Conservation (phyloP, 2,888 invertebrate genomes). For the Sussaba pulchella region DNA sequence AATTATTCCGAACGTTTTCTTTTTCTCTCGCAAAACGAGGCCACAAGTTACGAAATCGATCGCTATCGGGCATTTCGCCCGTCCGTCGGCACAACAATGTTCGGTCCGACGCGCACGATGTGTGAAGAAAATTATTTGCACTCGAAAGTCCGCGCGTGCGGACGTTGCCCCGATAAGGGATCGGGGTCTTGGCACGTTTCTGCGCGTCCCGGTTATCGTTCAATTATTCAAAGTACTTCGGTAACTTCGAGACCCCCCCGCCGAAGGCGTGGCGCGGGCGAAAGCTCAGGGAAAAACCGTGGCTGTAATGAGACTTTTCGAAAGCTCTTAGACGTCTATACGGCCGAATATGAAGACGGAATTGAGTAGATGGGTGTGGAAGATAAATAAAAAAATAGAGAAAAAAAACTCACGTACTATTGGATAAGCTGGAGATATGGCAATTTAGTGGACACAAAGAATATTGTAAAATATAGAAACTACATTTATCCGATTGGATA, state of each 20-base stretch:
- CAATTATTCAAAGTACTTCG: constrained; percentile 68
- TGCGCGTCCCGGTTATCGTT: constrained; percentile 53
- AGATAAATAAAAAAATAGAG: constrained; percentile 9
- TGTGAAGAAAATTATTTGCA: constrained; percentile 53
- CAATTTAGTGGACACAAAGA: no score
- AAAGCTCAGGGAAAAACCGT: constrained; percentile 28
- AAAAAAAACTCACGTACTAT: neutral
- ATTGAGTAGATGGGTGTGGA: neutral
- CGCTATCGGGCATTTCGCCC: no score
- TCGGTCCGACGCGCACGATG: constrained; percentile 6
- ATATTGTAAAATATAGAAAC: no score
- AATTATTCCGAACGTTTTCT: neutral
- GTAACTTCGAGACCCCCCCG: constrained; percentile 9
- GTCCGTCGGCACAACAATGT: constrained; percentile 12
- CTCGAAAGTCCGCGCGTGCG: constrained; percentile 25
- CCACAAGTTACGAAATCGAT: no score
- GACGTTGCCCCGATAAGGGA: constrained; percentile 38
- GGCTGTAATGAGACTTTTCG: constrained; percentile 22
- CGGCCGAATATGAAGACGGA: neutral
- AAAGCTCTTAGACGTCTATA: constrained; percentile 2
- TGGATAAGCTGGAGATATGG: neutral
- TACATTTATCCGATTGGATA: no score
- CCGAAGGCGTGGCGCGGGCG: constrained; percentile 7
- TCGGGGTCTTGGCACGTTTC: constrained; percentile 63
- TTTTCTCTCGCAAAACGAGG: neutral